phyloP scores from a whole-genome alignment of 2,113 vertebrate genomes.

The Lasiurus borealis region DNA sequence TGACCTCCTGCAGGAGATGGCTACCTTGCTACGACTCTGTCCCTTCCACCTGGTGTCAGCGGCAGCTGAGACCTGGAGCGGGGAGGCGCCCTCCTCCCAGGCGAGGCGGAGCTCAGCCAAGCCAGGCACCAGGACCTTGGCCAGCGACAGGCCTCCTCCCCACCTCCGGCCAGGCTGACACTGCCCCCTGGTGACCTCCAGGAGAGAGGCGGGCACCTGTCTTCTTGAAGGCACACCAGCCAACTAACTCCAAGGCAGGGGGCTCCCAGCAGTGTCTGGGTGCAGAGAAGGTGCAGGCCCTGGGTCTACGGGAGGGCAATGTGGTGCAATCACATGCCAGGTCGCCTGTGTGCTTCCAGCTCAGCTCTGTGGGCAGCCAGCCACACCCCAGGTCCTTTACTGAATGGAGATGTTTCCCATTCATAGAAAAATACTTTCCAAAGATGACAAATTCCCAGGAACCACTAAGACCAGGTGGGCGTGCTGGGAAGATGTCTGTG shows the following conservation, averaged over 20 bases:
- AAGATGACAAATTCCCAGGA: background rate
- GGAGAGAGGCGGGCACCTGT: background rate
- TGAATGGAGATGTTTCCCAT: background rate
- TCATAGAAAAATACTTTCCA: background rate
- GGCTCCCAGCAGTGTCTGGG: background rate
- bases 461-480: background rate
- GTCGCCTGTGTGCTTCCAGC: background rate
- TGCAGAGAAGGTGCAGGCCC: background rate
- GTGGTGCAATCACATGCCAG: background rate
- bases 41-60: background rate
- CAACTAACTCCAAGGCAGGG: background rate
- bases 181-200: constrained; percentile 60
- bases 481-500: rapidly evolving
- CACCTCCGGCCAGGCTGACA: background rate
- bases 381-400: background rate
- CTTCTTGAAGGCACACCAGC: background rate
- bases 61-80: background rate
- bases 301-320: background rate
- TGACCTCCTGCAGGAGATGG: background rate
- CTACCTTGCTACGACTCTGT: background rate
- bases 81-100: background rate
- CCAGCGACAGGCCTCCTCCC: background rate
- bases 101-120: background rate
- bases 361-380: background rate
- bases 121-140: too few relatives aligned